Evolutionary conservation across 1,140 invertebrate genomes (phyloP), one percentile per base, ranked within the genome.

Genomic region (Zaprionus camerounensis): DNA sequence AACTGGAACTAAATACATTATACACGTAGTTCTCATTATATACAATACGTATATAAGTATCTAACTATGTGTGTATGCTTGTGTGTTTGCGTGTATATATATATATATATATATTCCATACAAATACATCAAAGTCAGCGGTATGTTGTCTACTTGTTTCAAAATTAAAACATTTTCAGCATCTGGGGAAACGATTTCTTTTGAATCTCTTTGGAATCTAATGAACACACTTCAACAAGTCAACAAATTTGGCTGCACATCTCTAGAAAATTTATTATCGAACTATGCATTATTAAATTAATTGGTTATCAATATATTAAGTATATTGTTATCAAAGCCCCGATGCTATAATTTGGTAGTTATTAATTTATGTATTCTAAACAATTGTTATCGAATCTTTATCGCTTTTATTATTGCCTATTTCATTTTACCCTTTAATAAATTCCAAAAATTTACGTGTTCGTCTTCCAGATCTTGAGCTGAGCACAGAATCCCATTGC

Each of bases 311-410:
- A 15, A 26, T 69, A 58, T 15, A 34, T 20, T 71, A 51, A 31
- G 59, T 80, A 71, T 80, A 55, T 81, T 62, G 55, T 78, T 85
- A 86, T 83, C 74, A 76, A 87, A 88, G 80, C 80, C 62, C 57
- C 59, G 69, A 76, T 64, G 70, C 67, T 86, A 62, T 56, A 69
- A 61, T 49, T 76, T 68, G 38, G 56, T 69, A 77, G 58, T 77
- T 65, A 57, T 46, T 46, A 9, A 2, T 71, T 49, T 49, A 61
- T 69, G 31, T 74, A 57, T 66, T 13, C 69, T 46, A 62, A 82
- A 71, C 66, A 64, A 66, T 72, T 51, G 56, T 63, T 57, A 17
- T 69, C 41, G 41, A 46, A 17, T 53, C 57, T 70, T 71, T 58
- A 24, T 58, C 24, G 66, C 31, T 57, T 56, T 63, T 65, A 55